phyloP scores from a whole-genome alignment of 1,140 invertebrate genomes.

The Hylyphantes graminicola region DNA sequence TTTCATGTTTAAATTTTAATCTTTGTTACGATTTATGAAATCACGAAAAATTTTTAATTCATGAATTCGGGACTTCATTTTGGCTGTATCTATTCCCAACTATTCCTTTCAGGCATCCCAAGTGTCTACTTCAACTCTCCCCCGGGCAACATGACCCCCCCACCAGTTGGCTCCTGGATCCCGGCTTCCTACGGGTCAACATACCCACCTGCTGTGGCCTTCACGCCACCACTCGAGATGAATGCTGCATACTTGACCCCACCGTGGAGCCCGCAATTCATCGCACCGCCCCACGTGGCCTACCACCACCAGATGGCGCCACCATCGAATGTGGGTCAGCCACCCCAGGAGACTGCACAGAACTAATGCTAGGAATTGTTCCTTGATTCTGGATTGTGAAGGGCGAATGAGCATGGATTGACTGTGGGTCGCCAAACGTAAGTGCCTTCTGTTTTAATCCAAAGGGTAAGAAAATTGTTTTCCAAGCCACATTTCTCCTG shows the following conservation, averaged over 20 bases:
- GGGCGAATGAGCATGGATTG: no score
- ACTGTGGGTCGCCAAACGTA: no score
- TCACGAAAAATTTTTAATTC: no score
- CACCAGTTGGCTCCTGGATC: slow-evolving; percentile 41
- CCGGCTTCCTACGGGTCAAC: slow-evolving; percentile 33
- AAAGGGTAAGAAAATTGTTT: no score
- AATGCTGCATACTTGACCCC: slow-evolving; percentile 23
- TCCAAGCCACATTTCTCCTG: no score
- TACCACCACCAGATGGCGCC: slow-evolving; percentile 23
- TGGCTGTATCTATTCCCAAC: no score
- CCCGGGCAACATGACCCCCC: slow-evolving; percentile 40
- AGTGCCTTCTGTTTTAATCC: no score
- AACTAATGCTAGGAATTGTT: neutral
- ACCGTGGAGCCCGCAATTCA: slow-evolving; percentile 45
- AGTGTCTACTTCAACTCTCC: slow-evolving; percentile 51
- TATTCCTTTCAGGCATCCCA: slow-evolving; percentile 36
- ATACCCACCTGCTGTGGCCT: slow-evolving; percentile 41
- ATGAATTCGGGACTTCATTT: no score
- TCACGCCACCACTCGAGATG: slow-evolving; percentile 41
- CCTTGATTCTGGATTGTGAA: no score
- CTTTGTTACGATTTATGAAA: no score
- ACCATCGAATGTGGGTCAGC: neutral
- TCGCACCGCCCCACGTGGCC: slow-evolving; percentile 14
- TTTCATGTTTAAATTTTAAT: no score
- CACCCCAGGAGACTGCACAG: neutral